Conservation (phyloP, 2,797 vertebrate genomes). For the Myoxocephalus aenaeus region DNA sequence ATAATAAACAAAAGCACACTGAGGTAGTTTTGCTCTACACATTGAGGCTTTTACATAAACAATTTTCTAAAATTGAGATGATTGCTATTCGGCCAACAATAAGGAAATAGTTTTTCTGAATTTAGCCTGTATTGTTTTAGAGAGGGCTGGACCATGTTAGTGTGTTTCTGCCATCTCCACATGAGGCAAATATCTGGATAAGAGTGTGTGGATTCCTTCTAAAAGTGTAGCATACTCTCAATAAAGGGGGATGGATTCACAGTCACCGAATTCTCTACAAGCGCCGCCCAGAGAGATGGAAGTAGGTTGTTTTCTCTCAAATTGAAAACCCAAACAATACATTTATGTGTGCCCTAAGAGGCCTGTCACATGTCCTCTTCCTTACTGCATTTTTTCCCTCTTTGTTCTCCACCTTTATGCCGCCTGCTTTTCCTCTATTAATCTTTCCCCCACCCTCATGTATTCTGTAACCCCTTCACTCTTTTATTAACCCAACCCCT, state of each 20-base stretch:
- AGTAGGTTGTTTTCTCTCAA: constrained; percentile 7
- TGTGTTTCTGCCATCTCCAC: neutral
- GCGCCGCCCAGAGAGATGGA: neutral
- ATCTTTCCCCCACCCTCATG: neutral
- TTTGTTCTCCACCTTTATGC: constrained; percentile 29
- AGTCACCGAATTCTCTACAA: constrained; percentile 23
- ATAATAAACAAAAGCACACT: neutral
- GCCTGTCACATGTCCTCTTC: constrained; percentile 9
- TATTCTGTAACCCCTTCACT: constrained; percentile 15
- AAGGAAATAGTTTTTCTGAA: neutral
- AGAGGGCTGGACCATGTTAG: neutral
- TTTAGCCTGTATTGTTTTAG: neutral
- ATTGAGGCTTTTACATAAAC: neutral
- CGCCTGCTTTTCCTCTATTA: constrained; percentile 20
- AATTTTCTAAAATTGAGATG: neutral
- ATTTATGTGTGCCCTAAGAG: neutral
- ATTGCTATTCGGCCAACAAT: neutral
- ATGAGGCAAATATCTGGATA: neutral
- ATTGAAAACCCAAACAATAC: constrained; percentile 24
- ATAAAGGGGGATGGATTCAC: neutral
- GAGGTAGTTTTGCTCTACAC: neutral
- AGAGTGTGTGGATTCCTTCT: neutral
- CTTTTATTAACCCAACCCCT: constrained; percentile 9
- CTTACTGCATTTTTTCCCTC: constrained; percentile 8
- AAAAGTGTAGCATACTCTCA: neutral